phyloP scores from a whole-genome alignment of 2,888 invertebrate genomes.

The Acanthosepion pharaonis region DNA sequence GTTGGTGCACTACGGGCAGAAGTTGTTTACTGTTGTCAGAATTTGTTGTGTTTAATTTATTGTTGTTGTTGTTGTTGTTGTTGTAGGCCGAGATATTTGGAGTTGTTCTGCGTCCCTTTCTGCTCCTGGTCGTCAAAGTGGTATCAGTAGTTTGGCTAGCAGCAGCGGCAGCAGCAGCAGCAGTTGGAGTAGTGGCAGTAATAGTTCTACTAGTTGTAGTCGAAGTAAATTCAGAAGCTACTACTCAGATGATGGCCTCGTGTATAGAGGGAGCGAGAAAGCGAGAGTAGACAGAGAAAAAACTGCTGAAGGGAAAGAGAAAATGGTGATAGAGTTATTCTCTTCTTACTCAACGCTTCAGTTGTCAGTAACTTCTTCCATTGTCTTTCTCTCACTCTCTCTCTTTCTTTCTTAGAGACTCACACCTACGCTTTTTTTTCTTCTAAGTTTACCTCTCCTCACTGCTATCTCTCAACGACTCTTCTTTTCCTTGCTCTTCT shows the following conservation, averaged over 20 bases:
- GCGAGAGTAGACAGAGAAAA: background rate
- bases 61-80: background rate
- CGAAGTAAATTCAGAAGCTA: background rate
- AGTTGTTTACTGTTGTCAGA: background rate
- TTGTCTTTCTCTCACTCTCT: too few relatives aligned
- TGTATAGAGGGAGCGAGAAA: background rate
- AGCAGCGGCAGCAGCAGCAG: background rate
- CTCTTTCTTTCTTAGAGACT: too few relatives aligned
- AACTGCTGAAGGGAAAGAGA: background rate
- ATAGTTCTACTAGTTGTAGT: background rate
- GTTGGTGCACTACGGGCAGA: background rate
- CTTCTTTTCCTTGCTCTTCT: too few relatives aligned
- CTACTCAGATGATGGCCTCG: background rate
- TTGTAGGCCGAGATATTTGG: conserved; percentile 33
- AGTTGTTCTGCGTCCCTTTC: conserved; percentile 33
- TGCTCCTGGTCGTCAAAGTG: background rate
- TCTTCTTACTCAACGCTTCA: too few relatives aligned
- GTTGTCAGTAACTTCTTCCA: too few relatives aligned
- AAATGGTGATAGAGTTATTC: too few relatives aligned
- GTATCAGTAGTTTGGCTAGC: conserved; percentile 7
- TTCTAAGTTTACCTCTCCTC: too few relatives aligned
- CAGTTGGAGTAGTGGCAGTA: background rate
- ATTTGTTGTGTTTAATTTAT: background rate
- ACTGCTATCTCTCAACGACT: too few relatives aligned
- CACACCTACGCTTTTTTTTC: too few relatives aligned